Percentiles rank a stretch among this genome's conserved stretches.
phyloP scores from a whole-genome alignment of 2,888 invertebrate genomes.

The Zaprionus obscuricornis region DNA sequence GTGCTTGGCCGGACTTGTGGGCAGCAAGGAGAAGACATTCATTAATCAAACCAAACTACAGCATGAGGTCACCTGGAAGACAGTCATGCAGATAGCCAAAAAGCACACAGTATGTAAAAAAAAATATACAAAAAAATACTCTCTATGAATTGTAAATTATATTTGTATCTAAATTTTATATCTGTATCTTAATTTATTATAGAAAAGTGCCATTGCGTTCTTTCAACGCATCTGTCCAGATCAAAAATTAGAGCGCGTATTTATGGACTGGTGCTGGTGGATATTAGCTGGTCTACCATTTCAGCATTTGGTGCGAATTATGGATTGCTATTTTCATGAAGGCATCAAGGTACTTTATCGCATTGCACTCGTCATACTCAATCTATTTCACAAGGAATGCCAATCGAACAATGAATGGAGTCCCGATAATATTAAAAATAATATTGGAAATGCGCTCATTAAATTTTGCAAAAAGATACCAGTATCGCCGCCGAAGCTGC shows the following conservation, averaged over 20 bases:
- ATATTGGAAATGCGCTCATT: conserved; percentile 92
- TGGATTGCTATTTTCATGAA: conserved; percentile 99
- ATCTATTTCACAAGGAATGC: conserved; percentile 95
- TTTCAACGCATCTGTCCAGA: conserved; percentile 92
- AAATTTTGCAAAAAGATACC: conserved; percentile 95
- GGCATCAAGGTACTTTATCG: conserved; percentile 97
- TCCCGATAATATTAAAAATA: conserved; percentile 92
- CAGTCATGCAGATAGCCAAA: conserved; percentile 97
- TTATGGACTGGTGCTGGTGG: conserved; percentile 99
- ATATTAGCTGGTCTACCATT: conserved; percentile 97
- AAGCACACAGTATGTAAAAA: conserved; percentile 94
- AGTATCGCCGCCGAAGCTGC: conserved; percentile 92
- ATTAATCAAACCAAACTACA: conserved; percentile 98
- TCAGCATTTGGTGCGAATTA: conserved; percentile 95
- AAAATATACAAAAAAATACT: neutral
- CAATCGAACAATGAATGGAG: conserved; percentile 89
- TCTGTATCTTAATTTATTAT: conserved; percentile 47
- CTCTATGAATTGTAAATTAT: neutral
- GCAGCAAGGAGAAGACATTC: conserved; percentile 95
- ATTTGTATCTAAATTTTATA: too few species aligned
- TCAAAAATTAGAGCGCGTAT: conserved; percentile 92
- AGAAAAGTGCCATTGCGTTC: conserved; percentile 95
- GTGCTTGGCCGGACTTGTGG: conserved; percentile 95
- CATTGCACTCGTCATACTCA: conserved; percentile 95
- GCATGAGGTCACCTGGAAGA: conserved; percentile 97